A percentile compares a stretch with the other conserved stretches of the same genome.
Conservation (phyloP, 2,888 invertebrate genomes). For the Hirtodrosophila trivittata region DNA sequence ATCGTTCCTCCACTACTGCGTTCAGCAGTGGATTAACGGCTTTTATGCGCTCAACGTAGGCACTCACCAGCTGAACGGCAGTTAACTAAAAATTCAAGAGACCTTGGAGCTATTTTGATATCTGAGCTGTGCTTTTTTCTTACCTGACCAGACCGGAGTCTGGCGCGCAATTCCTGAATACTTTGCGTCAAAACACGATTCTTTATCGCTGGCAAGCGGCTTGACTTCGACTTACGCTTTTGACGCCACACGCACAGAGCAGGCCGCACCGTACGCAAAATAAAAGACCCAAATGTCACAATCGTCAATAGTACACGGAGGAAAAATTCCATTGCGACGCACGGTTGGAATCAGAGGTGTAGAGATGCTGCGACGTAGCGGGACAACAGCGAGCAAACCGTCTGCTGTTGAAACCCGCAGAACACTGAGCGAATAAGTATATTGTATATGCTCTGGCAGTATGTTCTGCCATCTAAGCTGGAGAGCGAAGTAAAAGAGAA, state of each 20-base stretch:
- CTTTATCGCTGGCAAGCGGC: constrained; percentile 56
- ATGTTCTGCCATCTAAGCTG: too few relatives aligned
- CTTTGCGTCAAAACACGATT: constrained; percentile 59
- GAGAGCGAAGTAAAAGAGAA: too few relatives aligned
- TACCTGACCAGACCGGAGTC: constrained; percentile 69
- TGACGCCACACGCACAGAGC: background rate
- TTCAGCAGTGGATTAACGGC: constrained; percentile 88
- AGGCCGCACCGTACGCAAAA: constrained; percentile 27
- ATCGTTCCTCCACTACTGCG: constrained; percentile 88
- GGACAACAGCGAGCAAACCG: background rate
- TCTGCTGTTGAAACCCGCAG: background rate
- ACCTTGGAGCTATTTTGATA: background rate
- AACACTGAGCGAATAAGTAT: constrained; percentile 20
- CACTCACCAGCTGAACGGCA: constrained; percentile 86
- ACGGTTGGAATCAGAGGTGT: background rate
- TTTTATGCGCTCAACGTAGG: constrained; percentile 87
- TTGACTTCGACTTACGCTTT: background rate
- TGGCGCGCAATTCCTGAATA: constrained; percentile 57
- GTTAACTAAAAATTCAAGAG: too few relatives aligned
- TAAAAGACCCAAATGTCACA: constrained; percentile 41
- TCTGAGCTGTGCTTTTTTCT: constrained; percentile 20
- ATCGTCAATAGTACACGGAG: constrained; percentile 60
- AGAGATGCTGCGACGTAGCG: background rate
- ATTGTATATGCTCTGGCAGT: too few relatives aligned
- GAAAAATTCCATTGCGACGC: constrained; percentile 69